Evolutionary conservation across 2,888 invertebrate genomes (phyloP).

Genomic region (Epiblema foenella): DNA sequence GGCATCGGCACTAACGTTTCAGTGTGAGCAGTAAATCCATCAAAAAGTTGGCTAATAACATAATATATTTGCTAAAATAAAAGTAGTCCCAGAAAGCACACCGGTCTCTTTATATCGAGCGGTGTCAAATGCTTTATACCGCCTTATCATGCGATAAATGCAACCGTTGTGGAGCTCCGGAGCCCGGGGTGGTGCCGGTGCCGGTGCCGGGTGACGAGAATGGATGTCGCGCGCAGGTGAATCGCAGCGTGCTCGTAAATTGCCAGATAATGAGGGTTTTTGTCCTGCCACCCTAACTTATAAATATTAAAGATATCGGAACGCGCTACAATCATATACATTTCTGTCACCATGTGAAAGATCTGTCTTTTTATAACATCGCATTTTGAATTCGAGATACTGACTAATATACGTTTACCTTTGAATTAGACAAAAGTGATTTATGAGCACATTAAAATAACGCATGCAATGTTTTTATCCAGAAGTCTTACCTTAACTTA

Average conservation of each 20-base stretch:
- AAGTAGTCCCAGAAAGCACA: background rate
- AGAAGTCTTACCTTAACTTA: slow-evolving; percentile 19
- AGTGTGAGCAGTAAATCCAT: background rate
- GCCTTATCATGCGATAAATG: background rate
- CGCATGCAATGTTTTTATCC: slow-evolving; percentile 29
- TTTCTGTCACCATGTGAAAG: slow-evolving; percentile 27
- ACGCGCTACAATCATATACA: slow-evolving; percentile 21
- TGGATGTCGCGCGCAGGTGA: slow-evolving; percentile 21
- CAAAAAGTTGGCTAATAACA: background rate
- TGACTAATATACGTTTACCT: background rate
- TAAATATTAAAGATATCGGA: slow-evolving; percentile 36
- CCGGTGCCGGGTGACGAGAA: slow-evolving; percentile 10
- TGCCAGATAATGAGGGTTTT: slow-evolving; percentile 36
- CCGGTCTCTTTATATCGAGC: too few relatives aligned
- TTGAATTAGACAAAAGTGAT: slow-evolving; percentile 20
- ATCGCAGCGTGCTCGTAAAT: slow-evolving; percentile 30
- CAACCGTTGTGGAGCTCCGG: background rate
- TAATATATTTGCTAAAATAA: background rate
- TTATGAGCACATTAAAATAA: slow-evolving; percentile 30
- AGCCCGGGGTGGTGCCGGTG: background rate
- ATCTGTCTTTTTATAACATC: slow-evolving; percentile 7
- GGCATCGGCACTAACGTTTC: background rate
- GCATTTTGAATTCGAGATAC: slow-evolving; percentile 3
- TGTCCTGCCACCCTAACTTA: slow-evolving; percentile 18
- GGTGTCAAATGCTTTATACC: background rate